Evolutionary conservation across 2,113 vertebrate species (phyloP), one percentile per base, ranked within the genome.

Genomic region (Quiscalus mexicanus): DNA sequence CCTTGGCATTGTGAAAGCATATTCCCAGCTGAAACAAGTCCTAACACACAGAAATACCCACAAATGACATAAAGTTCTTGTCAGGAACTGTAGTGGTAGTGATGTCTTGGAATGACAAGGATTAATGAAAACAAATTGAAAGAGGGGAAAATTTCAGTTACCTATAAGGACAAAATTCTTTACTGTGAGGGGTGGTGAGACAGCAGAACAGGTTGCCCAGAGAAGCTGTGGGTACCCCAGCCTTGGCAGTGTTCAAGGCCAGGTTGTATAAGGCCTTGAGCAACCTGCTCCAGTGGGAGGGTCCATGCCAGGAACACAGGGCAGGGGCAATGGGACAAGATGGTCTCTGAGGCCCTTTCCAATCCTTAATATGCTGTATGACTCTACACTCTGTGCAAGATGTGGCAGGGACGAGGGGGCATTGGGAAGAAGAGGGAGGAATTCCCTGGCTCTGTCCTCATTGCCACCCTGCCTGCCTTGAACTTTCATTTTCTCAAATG

Each of bases 361-460:
- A 50, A 24, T 9, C 22, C 22, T 37, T 16, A 33, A 37, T 12
- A 15, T 37, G 28, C 44, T 12, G 37, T 37, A 10, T 12, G 18
- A 44, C 12, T 49, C 35, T 7, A 7, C 23, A 23, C 19, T 50
- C 42, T 6, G 1, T 12, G 31, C 12, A 42, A 64, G 7, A 18
- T 6, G 1, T 1, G 3, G 2, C 1, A 1, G 25, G 5, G 11
- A 52, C 4, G 4, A 64, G 5, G 3, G 12, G 3, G 10, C 8
- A 0, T 17, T 33, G 12, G 11, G 9, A n/a, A 5, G 5, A 18
- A 37, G 13, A 50, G 8, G 22, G 8, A 19, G 10, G 12, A n/a
- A 25, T 31, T 58, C 59, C 25, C 39, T 24, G 47, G 23, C 1
- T 9, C 39, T 64, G n/a, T 9, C 19, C 17, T 41, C 33, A 22